A percentile compares a stretch with the other conserved stretches of the same genome.
Evolutionary conservation across 2,797 vertebrate species (phyloP).

Genomic region (Decapterus maruadsi): DNA sequence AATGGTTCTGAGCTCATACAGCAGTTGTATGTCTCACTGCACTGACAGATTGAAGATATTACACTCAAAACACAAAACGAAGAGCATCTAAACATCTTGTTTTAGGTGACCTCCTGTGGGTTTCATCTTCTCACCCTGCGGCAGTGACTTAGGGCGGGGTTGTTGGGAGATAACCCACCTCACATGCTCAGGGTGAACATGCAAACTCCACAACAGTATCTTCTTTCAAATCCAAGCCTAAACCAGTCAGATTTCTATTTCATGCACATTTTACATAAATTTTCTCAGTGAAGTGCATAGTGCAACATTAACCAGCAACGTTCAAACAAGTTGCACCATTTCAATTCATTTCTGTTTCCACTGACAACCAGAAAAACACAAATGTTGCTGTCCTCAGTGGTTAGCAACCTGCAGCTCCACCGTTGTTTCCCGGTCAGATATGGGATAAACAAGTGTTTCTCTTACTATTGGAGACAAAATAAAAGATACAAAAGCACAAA

Average conservation of each 20-base stretch:
- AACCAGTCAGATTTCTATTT: not conserved
- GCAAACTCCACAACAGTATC: too few relatives aligned
- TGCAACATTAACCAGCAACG: not conserved
- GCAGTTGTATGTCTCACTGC: not conserved
- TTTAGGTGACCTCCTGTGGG: not conserved
- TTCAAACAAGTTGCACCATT: not conserved
- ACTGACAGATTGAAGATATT: slow-evolving; percentile 1
- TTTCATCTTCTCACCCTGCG: not conserved
- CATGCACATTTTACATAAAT: not conserved
- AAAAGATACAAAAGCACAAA: slow-evolving; percentile 14
- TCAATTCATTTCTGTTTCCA: slow-evolving; percentile 7
- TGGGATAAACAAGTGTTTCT: slow-evolving; percentile 10
- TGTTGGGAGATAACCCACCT: too few relatives aligned
- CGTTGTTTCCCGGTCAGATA: slow-evolving; percentile 11
- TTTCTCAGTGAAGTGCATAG: not conserved
- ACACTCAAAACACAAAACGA: not conserved
- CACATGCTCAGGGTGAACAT: too few relatives aligned
- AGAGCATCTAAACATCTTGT: not conserved
- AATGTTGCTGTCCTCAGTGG: not conserved
- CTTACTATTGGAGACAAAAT: slow-evolving; percentile 8
- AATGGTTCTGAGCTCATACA: not conserved
- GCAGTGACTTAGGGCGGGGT: not conserved
- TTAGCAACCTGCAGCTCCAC: slow-evolving; percentile 3
- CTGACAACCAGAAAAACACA: slow-evolving; percentile 15
- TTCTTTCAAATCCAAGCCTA: not conserved